A percentile compares a stretch with the other conserved stretches of the same genome.
These are phyloP conservation scores for Pomatostomus ruficeps DNA, from an alignment of 2,113 vertebrate species.

Conservation along the genomic window DNA sequence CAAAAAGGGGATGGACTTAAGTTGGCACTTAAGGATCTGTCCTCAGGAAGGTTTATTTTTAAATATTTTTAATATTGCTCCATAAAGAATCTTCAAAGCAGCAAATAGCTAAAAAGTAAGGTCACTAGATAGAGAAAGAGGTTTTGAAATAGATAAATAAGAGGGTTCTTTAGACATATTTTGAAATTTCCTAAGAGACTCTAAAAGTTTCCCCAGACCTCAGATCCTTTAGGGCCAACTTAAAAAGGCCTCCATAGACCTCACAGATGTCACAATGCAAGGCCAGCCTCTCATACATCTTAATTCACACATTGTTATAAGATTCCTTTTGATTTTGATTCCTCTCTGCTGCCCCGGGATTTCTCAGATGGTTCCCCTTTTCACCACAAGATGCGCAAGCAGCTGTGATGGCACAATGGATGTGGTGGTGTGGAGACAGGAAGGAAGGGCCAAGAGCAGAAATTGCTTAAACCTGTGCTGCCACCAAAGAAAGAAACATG, in stretches of 20 bases:
- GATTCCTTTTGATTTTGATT: slow-evolving; percentile 17
- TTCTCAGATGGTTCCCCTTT: slow-evolving; percentile 5
- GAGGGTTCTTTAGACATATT: not conserved
- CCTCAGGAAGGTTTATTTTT: not conserved
- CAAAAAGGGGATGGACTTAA: not conserved
- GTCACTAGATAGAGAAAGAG: not conserved
- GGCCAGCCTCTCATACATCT: not conserved
- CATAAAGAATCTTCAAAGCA: not conserved
- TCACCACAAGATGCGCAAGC: not conserved
- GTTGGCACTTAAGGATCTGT: not conserved
- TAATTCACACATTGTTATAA: not conserved
- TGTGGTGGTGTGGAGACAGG: not conserved
- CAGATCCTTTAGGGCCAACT: not conserved
- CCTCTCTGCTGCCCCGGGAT: not conserved
- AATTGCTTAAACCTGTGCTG: not conserved
- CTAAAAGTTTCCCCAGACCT: not conserved
- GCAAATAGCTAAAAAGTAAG: not conserved
- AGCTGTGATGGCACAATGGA: not conserved
- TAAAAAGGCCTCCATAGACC: not conserved
- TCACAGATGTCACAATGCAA: not conserved
- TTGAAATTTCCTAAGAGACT: not conserved
- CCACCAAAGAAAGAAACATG: not conserved
- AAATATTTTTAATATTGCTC: not conserved
- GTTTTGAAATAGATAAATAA: not conserved
- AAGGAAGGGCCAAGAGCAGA: not conserved